Percentiles rank a stretch among this genome's conserved stretches.
Conservation (phyloP, 2,113 vertebrate genomes). For the Aythya baeri region DNA sequence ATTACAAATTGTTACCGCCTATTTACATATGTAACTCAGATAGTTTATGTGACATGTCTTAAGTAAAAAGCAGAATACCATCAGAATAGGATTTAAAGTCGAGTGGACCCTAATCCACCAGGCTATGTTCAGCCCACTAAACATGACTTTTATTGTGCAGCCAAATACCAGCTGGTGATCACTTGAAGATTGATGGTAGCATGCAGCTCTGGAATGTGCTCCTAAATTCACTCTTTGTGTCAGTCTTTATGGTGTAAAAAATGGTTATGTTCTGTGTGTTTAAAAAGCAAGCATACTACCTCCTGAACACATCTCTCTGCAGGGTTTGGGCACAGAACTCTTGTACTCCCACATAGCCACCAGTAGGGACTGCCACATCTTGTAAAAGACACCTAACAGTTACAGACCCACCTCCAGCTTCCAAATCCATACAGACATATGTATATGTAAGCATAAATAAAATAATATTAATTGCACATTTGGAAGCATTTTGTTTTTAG, state of each 20-base stretch:
- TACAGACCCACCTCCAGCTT: neutral
- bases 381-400: neutral
- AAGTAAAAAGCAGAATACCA: slow-evolving; percentile 9
- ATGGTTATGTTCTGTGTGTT: neutral
- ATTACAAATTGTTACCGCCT: neutral
- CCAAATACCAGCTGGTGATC: slow-evolving; percentile 55
- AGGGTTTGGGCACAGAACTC: neutral
- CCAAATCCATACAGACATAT: neutral
- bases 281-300: neutral
- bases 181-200: slow-evolving; percentile 60
- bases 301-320: neutral
- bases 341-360: neutral
- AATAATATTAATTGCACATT: neutral
- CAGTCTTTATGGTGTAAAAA: neutral
- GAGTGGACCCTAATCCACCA: slow-evolving; percentile 22
- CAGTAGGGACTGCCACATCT: neutral
- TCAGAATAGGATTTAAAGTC: neutral
- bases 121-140: neutral
- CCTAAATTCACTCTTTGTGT: slow-evolving; percentile 64
- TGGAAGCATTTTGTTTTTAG: neutral
- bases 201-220: slow-evolving; percentile 59
- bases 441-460: neutral
- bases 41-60: neutral
- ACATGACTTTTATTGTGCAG: slow-evolving; percentile 53
- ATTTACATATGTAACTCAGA: neutral